Evolutionary conservation across 2,888 invertebrate genomes (phyloP).

Genomic region (Chymomyza fuscimana): DNA sequence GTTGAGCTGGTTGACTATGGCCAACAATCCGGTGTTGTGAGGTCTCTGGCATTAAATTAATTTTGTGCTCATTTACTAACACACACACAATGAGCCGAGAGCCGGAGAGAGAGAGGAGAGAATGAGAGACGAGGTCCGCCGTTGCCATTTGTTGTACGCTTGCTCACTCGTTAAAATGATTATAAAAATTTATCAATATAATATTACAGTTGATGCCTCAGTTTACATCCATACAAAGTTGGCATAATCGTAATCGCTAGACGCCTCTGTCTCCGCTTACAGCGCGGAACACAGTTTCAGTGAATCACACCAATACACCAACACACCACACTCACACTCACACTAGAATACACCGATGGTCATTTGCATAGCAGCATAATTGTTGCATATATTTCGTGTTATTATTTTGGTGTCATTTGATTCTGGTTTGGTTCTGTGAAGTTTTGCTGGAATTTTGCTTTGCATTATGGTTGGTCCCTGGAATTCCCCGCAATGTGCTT

Average conservation of each 20-base stretch:
- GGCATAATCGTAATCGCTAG: conserved; percentile 62
- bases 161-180: conserved; percentile 72
- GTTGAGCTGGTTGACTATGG: conserved; percentile 33
- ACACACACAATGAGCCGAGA: conserved; percentile 32
- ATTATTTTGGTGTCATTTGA: neutral
- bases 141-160: conserved; percentile 45
- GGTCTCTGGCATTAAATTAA: conserved; percentile 69
- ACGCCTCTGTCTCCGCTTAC: conserved; percentile 41
- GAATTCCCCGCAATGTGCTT: neutral
- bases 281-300: conserved; percentile 41
- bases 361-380: neutral
- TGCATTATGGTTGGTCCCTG: neutral
- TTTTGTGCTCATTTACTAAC: conserved; percentile 68
- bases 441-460: neutral
- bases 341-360: neutral
- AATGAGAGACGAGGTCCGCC: conserved; percentile 27
- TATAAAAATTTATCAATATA: conserved; percentile 75
- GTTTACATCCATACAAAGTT: conserved; percentile 59
- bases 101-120: neutral
- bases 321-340: neutral
- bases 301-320: conserved; percentile 12
- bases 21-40: conserved; percentile 19
- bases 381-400: neutral
- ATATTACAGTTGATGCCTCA: conserved; percentile 63
- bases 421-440: neutral